Conservation (phyloP, 2,888 invertebrate genomes). For the Colostygia pectinataria region DNA sequence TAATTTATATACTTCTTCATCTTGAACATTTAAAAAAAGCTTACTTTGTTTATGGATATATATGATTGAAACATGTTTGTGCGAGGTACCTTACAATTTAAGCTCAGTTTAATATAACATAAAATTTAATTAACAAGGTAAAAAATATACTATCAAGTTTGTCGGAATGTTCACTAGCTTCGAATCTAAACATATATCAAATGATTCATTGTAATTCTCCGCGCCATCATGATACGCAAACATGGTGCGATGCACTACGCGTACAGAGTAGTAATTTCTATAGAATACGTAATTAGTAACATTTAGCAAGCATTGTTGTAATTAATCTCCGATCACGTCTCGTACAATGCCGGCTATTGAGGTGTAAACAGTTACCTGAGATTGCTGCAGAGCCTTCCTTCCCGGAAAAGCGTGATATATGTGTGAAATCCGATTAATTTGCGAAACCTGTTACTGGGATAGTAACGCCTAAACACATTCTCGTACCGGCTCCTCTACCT, state of each 20-base stretch:
- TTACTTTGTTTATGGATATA: too few relatives aligned
- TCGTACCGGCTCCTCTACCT: conserved; percentile 49
- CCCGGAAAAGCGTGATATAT: conserved; percentile 57
- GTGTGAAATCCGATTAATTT: conserved; percentile 71
- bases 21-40: too few relatives aligned
- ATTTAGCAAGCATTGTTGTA: conserved; percentile 23
- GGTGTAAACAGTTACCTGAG: conserved; percentile 38
- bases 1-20: too few relatives aligned
- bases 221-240: conserved; percentile 3
- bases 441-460: conserved; percentile 62
- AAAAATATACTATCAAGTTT: too few relatives aligned
- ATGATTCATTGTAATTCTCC: conserved; percentile 4
- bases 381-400: conserved; percentile 43
- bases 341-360: conserved; percentile 36
- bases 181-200: too few relatives aligned
- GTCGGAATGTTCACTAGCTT: too few relatives aligned
- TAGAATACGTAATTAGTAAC: conserved; percentile 18
- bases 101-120: too few relatives aligned
- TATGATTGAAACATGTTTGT: too few relatives aligned
- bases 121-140: too few relatives aligned
- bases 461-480: conserved; percentile 68
- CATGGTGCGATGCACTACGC: conserved; percentile 1
- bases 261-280: conserved; percentile 4
- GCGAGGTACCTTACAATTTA: too few relatives aligned
- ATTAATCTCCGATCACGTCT: conserved; percentile 21